These are phyloP conservation scores for Amniataba percoides DNA, from an alignment of 2,797 vertebrate genomes.

Conservation along the genomic window DNA sequence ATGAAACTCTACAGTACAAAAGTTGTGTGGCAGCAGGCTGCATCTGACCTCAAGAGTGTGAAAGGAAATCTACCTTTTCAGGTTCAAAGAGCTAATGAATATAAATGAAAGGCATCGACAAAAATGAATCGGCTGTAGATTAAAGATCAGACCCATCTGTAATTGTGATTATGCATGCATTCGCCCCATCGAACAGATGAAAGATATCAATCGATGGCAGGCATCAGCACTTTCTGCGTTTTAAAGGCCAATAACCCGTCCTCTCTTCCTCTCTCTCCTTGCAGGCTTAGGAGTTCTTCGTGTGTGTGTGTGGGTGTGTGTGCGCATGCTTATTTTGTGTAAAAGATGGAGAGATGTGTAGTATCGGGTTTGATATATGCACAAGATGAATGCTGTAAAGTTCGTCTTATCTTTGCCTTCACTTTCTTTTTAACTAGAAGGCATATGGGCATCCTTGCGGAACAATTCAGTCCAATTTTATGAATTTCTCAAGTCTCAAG, in stretches of 20 bases:
- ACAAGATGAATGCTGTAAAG: background rate
- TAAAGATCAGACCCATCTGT: slow-evolving; percentile 77
- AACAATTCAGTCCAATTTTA: background rate
- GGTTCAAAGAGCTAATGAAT: slow-evolving; percentile 82
- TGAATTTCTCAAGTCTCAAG: slow-evolving; percentile 3
- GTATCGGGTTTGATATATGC: background rate
- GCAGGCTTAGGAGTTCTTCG: slow-evolving; percentile 21
- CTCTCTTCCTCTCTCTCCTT: slow-evolving; percentile 46
- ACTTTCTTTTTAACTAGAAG: background rate
- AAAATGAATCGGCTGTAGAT: slow-evolving; percentile 75
- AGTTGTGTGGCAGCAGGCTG: slow-evolving; percentile 45
- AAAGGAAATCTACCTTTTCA: slow-evolving; percentile 65
- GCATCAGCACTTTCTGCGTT: slow-evolving; percentile 79
- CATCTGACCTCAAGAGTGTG: slow-evolving; percentile 56
- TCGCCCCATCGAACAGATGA: slow-evolving; percentile 74
- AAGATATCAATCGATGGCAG: slow-evolving; percentile 78
- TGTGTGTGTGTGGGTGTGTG: slow-evolving; percentile 3
- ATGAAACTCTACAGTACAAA: slow-evolving; percentile 14
- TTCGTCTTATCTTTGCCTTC: slow-evolving; percentile 1
- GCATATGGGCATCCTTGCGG: background rate
- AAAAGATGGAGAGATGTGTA: background rate
- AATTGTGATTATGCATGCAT: slow-evolving; percentile 80
- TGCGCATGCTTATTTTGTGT: background rate
- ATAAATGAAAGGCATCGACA: slow-evolving; percentile 80
- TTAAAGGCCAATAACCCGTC: slow-evolving; percentile 71